phyloP scores from a whole-genome alignment of 2,888 invertebrate genomes.

The Volucella bombylans region DNA sequence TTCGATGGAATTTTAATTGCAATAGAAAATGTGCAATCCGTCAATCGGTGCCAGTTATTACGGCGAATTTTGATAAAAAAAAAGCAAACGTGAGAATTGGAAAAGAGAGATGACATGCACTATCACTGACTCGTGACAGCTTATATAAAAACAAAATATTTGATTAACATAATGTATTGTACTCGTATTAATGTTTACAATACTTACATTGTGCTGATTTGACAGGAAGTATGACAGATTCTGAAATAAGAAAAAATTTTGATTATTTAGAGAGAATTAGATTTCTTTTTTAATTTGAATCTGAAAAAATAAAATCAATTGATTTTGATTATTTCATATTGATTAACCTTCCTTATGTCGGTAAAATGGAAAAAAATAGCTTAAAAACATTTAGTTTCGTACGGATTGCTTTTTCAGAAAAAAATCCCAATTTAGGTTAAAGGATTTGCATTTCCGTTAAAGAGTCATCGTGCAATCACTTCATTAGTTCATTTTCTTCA shows the following conservation, averaged over 20 bases:
- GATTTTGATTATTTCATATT: too few species aligned
- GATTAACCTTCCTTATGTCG: too few species aligned
- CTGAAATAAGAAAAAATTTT: conserved; percentile 10
- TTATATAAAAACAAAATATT: background rate
- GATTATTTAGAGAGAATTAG: background rate
- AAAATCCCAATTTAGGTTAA: too few species aligned
- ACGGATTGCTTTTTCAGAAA: too few species aligned
- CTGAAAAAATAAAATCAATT: too few species aligned
- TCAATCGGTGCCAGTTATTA: conserved; percentile 26
- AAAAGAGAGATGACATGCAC: conserved; percentile 12
- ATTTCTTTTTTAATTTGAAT: background rate
- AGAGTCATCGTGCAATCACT: too few species aligned
- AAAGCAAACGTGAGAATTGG: conserved; percentile 5
- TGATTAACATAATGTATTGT: background rate
- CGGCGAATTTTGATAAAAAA: conserved; percentile 20
- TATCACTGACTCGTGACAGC: background rate
- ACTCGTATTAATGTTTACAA: too few species aligned
- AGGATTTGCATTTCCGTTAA: too few species aligned
- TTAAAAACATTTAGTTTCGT: too few species aligned
- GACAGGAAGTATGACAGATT: conserved; percentile 5
- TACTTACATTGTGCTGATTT: conserved; percentile 39
- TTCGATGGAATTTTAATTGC: conserved; percentile 69
- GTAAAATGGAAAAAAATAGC: too few species aligned
- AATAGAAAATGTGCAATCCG: conserved; percentile 67
- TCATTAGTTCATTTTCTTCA: too few species aligned